A percentile compares a stretch with the other conserved stretches of the same genome.
phyloP scores from a whole-genome alignment of 2,888 invertebrate genomes.

The Lithophane leautieri region DNA sequence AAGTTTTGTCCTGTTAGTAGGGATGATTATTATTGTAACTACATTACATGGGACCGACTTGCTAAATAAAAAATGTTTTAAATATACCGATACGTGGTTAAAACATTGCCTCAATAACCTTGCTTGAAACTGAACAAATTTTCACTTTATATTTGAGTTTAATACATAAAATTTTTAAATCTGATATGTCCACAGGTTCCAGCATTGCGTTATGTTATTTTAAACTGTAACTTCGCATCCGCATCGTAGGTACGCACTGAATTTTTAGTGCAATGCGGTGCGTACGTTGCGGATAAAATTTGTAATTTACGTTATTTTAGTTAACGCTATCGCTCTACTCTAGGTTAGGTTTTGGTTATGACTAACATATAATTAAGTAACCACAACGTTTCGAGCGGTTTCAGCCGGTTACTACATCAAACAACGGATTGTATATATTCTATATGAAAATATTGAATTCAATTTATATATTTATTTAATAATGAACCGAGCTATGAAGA shows the following conservation, averaged over 20 bases:
- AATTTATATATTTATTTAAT: not conserved
- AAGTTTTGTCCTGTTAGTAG: not conserved
- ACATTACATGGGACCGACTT: not conserved
- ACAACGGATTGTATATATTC: not conserved
- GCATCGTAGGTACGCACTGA: conserved; percentile 39
- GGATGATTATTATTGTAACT: not conserved
- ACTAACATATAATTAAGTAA: not conserved
- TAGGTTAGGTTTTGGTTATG: not conserved
- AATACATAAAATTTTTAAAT: conserved; percentile 33
- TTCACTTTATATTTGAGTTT: conserved; percentile 9
- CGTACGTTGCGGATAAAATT: conserved; percentile 32
- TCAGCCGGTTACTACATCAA: not conserved
- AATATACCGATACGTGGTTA: not conserved
- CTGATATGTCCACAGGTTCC: conserved; percentile 12
- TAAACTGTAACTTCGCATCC: conserved; percentile 40
- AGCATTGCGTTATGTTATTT: conserved; percentile 32
- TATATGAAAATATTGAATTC: not conserved
- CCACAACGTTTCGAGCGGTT: not conserved
- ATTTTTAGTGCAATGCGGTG: conserved; percentile 61
- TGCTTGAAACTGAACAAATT: not conserved
- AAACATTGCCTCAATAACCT: not conserved
- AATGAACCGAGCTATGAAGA: not conserved
- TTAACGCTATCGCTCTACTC: not conserved
- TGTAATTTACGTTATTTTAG: conserved; percentile 35
- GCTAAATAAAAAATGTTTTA: not conserved